Evolutionary conservation across 2,113 vertebrate genomes (phyloP).

Genomic region (Muntiacus muntjak): DNA sequence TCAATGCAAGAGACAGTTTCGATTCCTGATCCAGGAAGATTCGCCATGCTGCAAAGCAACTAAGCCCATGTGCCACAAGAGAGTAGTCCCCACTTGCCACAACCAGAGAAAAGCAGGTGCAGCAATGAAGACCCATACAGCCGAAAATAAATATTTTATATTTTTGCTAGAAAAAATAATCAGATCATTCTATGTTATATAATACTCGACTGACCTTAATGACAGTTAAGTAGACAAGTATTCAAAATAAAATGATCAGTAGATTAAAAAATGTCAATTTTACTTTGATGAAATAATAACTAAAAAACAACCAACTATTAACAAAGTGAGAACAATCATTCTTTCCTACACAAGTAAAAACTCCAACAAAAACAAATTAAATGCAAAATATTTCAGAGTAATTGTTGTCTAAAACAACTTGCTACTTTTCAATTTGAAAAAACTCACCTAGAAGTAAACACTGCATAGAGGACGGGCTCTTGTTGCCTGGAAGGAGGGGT

Average conservation of each 20-base stretch:
- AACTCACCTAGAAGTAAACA: constrained; percentile 3
- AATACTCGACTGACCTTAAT: background rate
- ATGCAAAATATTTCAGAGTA: background rate
- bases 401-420: background rate
- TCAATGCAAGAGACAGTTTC: background rate
- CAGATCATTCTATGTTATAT: background rate
- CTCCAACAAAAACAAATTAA: constrained; percentile 15
- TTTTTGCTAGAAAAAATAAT: constrained; percentile 6
- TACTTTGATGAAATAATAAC: background rate
- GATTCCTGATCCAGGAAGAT: background rate
- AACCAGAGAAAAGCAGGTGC: background rate
- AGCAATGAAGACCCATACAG: background rate
- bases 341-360: background rate
- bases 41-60: background rate
- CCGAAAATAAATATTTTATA: background rate
- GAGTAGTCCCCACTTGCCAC: background rate
- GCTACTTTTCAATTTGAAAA: background rate
- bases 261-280: background rate
- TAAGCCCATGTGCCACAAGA: background rate
- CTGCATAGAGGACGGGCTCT: background rate
- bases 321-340: constrained; percentile 9
- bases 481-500: background rate
- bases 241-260: constrained; percentile 23
- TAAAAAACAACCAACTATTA: background rate
- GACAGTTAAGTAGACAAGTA: constrained; percentile 18